Percentiles rank a stretch among this genome's conserved stretches.
phyloP scores from a whole-genome alignment of 2,113 vertebrate species.

The Odontesthes bonariensis region DNA sequence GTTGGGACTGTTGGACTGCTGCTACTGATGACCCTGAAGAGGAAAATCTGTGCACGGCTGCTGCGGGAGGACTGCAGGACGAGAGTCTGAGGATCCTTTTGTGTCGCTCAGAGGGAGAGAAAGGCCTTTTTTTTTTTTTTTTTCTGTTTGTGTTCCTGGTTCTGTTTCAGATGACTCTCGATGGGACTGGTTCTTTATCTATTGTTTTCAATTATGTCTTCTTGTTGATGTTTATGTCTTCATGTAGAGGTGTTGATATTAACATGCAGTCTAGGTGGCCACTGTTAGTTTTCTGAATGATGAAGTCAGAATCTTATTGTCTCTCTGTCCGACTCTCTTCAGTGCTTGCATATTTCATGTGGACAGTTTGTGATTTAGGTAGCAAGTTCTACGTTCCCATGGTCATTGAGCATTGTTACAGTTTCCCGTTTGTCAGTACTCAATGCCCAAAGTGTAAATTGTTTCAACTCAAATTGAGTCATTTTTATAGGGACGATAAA shows the following conservation, averaged over 20 bases:
- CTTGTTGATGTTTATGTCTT: constrained; percentile 65
- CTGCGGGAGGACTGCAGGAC: constrained; percentile 36
- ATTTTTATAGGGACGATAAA: constrained; percentile 11
- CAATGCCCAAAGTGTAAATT: constrained; percentile 11
- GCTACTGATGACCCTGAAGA: constrained; percentile 47
- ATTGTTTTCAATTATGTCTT: constrained; percentile 38
- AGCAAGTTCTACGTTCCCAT: constrained; percentile 27
- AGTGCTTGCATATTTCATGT: not conserved
- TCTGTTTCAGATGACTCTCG: constrained; percentile 44
- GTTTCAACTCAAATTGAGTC: not conserved
- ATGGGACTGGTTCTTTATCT: constrained; percentile 37
- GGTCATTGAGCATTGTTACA: constrained; percentile 33
- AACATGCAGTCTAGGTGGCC: constrained; percentile 29
- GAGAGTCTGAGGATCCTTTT: constrained; percentile 34
- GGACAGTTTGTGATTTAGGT: constrained; percentile 25
- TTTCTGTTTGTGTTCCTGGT: constrained; percentile 2
- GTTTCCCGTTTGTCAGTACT: constrained; percentile 13
- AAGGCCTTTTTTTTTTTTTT: constrained; percentile 24
- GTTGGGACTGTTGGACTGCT: constrained; percentile 61
- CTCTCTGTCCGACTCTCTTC: constrained; percentile 16
- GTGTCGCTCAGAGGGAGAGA: constrained; percentile 41
- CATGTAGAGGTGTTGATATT: constrained; percentile 32
- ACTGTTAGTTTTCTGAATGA: constrained; percentile 14
- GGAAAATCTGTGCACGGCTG: constrained; percentile 19
- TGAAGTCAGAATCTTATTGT: constrained; percentile 1